Evolutionary conservation across 2,888 invertebrate species (phyloP).

Genomic region (Drosophila barbarae): DNA sequence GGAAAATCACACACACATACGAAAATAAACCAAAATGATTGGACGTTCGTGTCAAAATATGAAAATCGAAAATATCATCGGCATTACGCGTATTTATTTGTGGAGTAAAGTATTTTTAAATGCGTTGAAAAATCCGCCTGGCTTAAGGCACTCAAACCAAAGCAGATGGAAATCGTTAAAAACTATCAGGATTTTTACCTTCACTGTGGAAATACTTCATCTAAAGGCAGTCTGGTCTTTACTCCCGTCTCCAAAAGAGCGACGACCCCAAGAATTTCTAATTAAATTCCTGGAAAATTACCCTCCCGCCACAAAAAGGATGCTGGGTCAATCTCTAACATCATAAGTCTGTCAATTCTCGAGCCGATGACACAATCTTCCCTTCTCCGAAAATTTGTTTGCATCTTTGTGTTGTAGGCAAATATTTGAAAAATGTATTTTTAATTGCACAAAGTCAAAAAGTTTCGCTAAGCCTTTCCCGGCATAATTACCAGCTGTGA

Average conservation of each 20-base stretch:
- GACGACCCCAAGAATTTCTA: slow-evolving; percentile 18
- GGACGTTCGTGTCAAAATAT: slow-evolving; percentile 64
- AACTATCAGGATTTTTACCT: slow-evolving; percentile 6
- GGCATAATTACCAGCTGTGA: slow-evolving; percentile 52
- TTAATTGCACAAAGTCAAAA: slow-evolving; percentile 68
- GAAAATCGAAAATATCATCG: slow-evolving; percentile 57
- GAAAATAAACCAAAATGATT: slow-evolving; percentile 34
- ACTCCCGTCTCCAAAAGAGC: slow-evolving; percentile 15
- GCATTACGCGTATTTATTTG: slow-evolving; percentile 27
- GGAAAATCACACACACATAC: slow-evolving; percentile 15
- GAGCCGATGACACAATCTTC: slow-evolving; percentile 24
- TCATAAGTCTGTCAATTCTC: slow-evolving; percentile 22
- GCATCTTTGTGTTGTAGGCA: slow-evolving; percentile 45
- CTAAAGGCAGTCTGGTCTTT: slow-evolving; percentile 10
- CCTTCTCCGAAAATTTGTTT: background rate
- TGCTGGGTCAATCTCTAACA: slow-evolving; percentile 23
- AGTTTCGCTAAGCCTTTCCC: slow-evolving; percentile 55
- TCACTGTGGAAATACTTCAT: background rate
- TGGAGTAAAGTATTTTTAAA: slow-evolving; percentile 43
- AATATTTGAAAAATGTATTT: slow-evolving; percentile 71
- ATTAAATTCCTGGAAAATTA: slow-evolving; percentile 40
- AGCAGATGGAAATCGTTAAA: background rate
- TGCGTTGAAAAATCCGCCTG: slow-evolving; percentile 29
- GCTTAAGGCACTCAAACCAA: slow-evolving; percentile 37
- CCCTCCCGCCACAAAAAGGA: background rate